Evolutionary conservation across 1,140 invertebrate genomes (phyloP).

Genomic region (Ladona fulva): DNA sequence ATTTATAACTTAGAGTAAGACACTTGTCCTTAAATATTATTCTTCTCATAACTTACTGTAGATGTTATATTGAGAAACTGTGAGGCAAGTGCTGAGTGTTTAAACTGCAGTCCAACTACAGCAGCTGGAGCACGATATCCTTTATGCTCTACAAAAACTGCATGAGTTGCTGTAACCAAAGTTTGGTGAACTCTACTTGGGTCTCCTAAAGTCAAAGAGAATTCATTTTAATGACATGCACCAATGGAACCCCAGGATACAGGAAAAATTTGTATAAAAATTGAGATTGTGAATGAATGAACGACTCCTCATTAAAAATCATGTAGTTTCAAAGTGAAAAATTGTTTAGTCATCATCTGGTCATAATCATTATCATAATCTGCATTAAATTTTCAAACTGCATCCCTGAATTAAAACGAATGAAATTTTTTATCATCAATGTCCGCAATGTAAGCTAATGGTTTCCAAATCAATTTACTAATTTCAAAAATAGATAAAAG

Average conservation of each 20-base stretch:
- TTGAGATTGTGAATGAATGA: too few relatives aligned
- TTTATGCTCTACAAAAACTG: constrained; percentile 76
- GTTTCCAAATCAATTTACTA: too few relatives aligned
- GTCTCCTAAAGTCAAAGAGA: constrained; percentile 22
- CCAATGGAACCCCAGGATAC: constrained; percentile 19
- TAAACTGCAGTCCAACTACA: constrained; percentile 80
- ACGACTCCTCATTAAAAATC: too few relatives aligned
- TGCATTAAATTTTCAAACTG: too few relatives aligned
- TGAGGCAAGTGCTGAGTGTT: constrained; percentile 64
- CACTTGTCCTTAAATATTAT: too few relatives aligned
- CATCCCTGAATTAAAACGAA: too few relatives aligned
- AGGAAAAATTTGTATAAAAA: constrained; percentile 16
- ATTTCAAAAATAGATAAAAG: too few relatives aligned
- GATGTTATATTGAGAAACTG: constrained; percentile 81
- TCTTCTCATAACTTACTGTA: constrained; percentile 52
- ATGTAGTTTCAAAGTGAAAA: not conserved
- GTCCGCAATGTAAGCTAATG: too few relatives aligned
- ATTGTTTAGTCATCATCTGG: not conserved
- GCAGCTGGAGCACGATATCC: constrained; percentile 78
- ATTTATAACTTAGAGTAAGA: too few relatives aligned
- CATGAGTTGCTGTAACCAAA: constrained; percentile 79
- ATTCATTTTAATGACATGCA: constrained; percentile 30
- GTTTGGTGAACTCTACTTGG: constrained; percentile 39
- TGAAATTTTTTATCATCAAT: too few relatives aligned
- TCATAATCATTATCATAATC: too few relatives aligned